A percentile compares a stretch with the other conserved stretches of the same genome.
Conservation (phyloP, 2,113 vertebrate genomes). For the Cynocephalus volans region DNA sequence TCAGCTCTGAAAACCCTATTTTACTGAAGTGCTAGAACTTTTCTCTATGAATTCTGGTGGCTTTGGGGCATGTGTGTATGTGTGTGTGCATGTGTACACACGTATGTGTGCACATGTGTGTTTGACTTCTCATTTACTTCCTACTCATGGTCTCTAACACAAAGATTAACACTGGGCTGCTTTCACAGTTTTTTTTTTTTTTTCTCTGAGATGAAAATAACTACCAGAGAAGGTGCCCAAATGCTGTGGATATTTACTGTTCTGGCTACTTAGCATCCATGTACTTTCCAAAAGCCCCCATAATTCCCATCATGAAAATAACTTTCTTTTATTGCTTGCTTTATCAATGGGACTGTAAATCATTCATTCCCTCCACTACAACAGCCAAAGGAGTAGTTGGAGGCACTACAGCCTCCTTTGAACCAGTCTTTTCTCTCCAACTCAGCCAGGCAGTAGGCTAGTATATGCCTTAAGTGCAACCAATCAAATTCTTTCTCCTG, state of each 20-base stretch:
- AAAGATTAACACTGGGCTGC: constrained; percentile 69
- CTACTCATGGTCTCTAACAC: background rate
- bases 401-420: background rate
- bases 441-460: background rate
- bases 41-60: background rate
- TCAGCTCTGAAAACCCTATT: constrained; percentile 64
- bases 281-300: background rate
- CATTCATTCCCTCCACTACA: background rate
- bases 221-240: background rate
- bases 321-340: background rate
- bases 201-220: background rate
- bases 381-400: background rate
- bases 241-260: background rate
- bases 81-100: rapidly evolving
- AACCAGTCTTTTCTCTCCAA: background rate
- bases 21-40: background rate
- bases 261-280: background rate
- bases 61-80: background rate
- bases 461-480: background rate
- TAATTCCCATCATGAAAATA: constrained; percentile 28
- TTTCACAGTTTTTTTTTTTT: background rate
- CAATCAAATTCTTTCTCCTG: constrained; percentile 13
- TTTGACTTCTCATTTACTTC: constrained; percentile 47
- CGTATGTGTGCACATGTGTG: background rate
- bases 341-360: background rate